Evolutionary conservation across 2,888 invertebrate genomes (phyloP).

Genomic region (Saturnia japonica): DNA sequence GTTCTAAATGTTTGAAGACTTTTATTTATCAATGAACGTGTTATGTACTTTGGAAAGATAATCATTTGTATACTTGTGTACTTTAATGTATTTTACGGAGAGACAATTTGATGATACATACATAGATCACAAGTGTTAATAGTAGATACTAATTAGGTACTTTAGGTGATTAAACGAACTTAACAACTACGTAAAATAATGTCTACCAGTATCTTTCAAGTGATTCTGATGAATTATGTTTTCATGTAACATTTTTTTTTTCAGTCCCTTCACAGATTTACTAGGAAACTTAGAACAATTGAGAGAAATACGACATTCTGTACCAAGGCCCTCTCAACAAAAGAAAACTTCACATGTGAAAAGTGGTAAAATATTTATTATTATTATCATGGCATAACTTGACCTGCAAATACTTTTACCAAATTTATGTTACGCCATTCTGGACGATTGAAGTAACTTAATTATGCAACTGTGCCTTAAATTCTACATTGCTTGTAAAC

Average conservation of each 20-base stretch:
- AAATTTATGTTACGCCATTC: not conserved
- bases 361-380: constrained; percentile 50
- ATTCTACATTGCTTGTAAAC: not conserved
- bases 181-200: not conserved
- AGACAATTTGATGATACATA: not conserved
- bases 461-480: not conserved
- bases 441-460: not conserved
- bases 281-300: constrained; percentile 91
- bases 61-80: too few relatives aligned
- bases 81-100: not conserved
- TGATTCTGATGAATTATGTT: not conserved
- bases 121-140: not conserved
- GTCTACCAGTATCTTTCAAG: not conserved
- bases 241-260: constrained; percentile 27
- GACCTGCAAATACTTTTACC: not conserved
- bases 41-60: too few relatives aligned
- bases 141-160: not conserved
- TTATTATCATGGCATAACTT: not conserved
- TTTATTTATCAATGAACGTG: too few relatives aligned
- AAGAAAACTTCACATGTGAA: constrained; percentile 65
- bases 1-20: not conserved
- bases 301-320: constrained; percentile 61
- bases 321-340: constrained; percentile 60
- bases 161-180: not conserved
- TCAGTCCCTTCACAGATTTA: constrained; percentile 89